Conservation (phyloP, 2,888 invertebrate genomes). For the Rhagonycha fulva region DNA sequence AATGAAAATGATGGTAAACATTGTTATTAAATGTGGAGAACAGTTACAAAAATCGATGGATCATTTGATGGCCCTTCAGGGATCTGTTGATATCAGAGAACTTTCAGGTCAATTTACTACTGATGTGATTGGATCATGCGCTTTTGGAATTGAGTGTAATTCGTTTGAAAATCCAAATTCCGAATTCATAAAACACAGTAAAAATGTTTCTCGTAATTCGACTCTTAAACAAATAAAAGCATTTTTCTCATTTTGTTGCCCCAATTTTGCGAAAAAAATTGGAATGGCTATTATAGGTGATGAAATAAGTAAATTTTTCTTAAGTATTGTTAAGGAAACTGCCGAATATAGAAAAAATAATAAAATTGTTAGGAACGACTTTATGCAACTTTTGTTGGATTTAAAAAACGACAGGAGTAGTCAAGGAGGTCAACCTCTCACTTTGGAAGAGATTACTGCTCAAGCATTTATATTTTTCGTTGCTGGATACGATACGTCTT, state of each 20-base stretch:
- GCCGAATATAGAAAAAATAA: slow-evolving; percentile 55
- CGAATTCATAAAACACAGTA: not conserved
- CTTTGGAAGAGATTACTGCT: slow-evolving; percentile 21
- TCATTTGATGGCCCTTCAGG: not conserved
- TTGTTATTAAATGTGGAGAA: not conserved
- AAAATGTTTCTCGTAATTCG: not conserved
- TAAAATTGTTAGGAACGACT: slow-evolving; percentile 57
- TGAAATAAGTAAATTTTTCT: slow-evolving; percentile 50
- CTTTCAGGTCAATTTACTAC: not conserved
- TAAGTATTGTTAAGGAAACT: slow-evolving; percentile 52
- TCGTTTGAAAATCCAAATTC: not conserved
- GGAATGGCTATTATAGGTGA: not conserved
- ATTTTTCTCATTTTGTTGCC: not conserved
- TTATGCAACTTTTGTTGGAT: slow-evolving; percentile 59
- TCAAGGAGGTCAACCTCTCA: not conserved
- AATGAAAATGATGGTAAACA: not conserved
- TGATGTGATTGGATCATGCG: not conserved
- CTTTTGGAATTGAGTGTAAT: not conserved
- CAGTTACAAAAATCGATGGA: not conserved
- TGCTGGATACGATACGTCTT: not conserved
- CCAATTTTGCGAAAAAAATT: not conserved
- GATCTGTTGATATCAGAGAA: not conserved
- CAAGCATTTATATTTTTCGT: not conserved
- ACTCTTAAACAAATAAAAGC: not conserved
- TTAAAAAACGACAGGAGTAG: slow-evolving; percentile 41